These are phyloP conservation scores for Synanthedon vespiformis DNA, from an alignment of 2,888 invertebrate genomes.

Conservation along the genomic window DNA sequence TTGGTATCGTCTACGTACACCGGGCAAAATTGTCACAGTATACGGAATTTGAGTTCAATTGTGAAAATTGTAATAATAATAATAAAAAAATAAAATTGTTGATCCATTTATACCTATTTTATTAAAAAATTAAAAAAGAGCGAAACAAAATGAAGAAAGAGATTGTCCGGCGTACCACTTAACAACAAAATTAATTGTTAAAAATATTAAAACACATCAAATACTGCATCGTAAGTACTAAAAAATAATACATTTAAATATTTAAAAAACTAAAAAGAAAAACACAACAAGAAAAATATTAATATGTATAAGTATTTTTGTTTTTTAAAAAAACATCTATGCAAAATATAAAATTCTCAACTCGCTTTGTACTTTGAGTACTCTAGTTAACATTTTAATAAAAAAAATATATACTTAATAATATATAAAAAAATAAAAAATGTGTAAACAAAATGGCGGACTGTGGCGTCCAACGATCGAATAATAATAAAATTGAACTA, in stretches of 20 bases:
- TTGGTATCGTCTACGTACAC: constrained; percentile 24
- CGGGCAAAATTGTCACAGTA: no score
- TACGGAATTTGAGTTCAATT: background rate
- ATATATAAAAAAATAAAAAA: background rate
- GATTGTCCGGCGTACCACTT: background rate
- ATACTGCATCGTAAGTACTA: constrained; percentile 17
- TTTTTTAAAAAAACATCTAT: background rate
- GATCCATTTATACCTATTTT: no score
- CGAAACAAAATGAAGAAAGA: no score
- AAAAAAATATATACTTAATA: background rate
- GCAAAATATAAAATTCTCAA: background rate
- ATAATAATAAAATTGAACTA: no score
- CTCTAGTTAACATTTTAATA: constrained; percentile 9
- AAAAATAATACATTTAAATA: background rate
- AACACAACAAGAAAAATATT: background rate
- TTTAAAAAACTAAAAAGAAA: background rate
- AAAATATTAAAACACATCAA: constrained; percentile 26
- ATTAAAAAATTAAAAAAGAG: no score
- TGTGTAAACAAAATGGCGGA: background rate
- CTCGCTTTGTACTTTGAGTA: constrained; percentile 22
- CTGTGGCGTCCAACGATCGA: background rate
- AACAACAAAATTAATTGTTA: constrained; percentile 8
- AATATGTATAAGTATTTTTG: no score
- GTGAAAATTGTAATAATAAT: no score
- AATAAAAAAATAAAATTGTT: no score